Evolutionary conservation across 2,888 invertebrate species (phyloP).

Genomic region (Tupiocoris notatus): DNA sequence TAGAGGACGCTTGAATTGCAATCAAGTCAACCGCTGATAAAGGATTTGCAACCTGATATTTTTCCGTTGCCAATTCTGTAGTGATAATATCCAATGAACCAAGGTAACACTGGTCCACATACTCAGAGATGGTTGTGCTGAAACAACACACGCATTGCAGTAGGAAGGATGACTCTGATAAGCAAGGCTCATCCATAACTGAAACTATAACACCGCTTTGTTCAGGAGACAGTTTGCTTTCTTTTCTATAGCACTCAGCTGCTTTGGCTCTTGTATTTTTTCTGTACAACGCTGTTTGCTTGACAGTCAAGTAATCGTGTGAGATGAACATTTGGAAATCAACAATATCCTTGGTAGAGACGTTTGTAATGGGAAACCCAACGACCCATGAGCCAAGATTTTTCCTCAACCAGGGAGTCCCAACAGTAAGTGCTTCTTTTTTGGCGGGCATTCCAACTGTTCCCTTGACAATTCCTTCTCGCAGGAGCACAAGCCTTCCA

Average conservation of each 20-base stretch:
- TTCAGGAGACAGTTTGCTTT: neutral
- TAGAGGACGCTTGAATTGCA: constrained; percentile 12
- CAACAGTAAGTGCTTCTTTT: neutral
- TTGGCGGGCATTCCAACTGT: constrained; percentile 16
- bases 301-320: constrained; percentile 5
- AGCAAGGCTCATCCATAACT: constrained; percentile 8
- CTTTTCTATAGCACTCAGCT: neutral
- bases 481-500: constrained; percentile 8
- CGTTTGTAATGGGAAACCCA: constrained; percentile 14
- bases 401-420: constrained; percentile 18
- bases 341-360: constrained; percentile 2
- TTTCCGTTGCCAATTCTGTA: neutral
- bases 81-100: constrained; percentile 1
- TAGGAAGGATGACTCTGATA: neutral
- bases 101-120: constrained; percentile 13
- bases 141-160: constrained; percentile 19
- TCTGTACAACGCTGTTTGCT: neutral
- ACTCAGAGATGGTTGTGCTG: neutral
- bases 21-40: neutral
- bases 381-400: constrained; percentile 5
- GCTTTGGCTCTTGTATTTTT: neutral
- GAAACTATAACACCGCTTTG: neutral
- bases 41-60: neutral
- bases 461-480: neutral
- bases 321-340: constrained; percentile 20